Evolutionary conservation across 2,797 vertebrate species (phyloP).

Genomic region (Lithobates sylvaticus): DNA sequence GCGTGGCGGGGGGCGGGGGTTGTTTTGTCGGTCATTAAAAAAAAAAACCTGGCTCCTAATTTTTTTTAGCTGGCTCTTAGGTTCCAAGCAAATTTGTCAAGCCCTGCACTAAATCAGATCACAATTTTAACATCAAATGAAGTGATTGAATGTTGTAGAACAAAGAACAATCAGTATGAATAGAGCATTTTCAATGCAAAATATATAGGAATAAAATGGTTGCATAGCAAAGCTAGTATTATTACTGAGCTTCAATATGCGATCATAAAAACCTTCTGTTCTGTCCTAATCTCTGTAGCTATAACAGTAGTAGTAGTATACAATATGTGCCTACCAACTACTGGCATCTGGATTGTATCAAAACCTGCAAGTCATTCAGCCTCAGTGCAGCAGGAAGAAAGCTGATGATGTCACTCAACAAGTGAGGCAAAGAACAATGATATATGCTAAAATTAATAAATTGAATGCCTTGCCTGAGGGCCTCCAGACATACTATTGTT

Average conservation of each 20-base stretch:
- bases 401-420: slow-evolving; percentile 73
- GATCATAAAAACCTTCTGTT: background rate
- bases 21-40: no score
- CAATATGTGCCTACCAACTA: slow-evolving; percentile 75
- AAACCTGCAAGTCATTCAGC: slow-evolving; percentile 66
- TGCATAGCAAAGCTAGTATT: background rate
- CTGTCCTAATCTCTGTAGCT: background rate
- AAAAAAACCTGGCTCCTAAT: no score
- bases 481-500: slow-evolving; percentile 48
- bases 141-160: background rate
- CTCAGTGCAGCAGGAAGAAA: slow-evolving; percentile 68
- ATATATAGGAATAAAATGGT: background rate
- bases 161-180: background rate
- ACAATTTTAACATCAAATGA: no score
- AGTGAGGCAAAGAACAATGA: slow-evolving; percentile 76
- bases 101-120: no score
- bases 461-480: slow-evolving; percentile 60
- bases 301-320: slow-evolving; percentile 73
- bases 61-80: no score
- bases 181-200: background rate
- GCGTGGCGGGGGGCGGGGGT: no score
- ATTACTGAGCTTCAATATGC: background rate
- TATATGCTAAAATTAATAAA: slow-evolving; percentile 71
- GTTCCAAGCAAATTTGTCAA: no score
- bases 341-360: slow-evolving; percentile 81